Percentiles rank a stretch among this genome's conserved stretches.
Evolutionary conservation across 2,113 vertebrate genomes (phyloP).

Genomic region (Acanthisitta chloris): DNA sequence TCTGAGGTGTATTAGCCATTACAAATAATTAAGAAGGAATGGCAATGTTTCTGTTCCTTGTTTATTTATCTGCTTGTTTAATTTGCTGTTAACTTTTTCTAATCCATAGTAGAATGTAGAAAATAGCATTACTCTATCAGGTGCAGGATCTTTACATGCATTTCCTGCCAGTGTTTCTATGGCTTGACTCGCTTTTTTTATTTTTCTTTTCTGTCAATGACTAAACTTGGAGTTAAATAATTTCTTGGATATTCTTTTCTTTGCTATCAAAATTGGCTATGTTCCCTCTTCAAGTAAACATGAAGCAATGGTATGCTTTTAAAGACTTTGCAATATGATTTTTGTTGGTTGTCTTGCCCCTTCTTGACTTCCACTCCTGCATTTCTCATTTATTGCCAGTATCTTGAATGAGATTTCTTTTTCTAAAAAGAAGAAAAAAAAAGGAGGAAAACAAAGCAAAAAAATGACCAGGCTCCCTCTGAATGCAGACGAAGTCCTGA

Average conservation of each 20-base stretch:
- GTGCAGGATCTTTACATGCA: neutral
- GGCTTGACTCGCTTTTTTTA: neutral
- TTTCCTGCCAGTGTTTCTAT: neutral
- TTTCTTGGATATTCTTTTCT: neutral
- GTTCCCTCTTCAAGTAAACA: neutral
- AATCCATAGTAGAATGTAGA: neutral
- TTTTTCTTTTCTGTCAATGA: neutral
- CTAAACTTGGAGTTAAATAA: neutral
- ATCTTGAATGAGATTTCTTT: constrained; percentile 2
- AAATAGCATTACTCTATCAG: neutral
- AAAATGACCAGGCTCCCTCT: neutral
- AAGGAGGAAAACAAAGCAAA: neutral
- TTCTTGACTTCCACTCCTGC: constrained; percentile 10
- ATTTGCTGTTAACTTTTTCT: neutral
- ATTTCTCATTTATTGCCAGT: constrained; percentile 28
- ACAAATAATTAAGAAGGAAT: neutral
- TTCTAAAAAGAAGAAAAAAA: neutral
- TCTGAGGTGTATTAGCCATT: neutral
- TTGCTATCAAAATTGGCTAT: neutral
- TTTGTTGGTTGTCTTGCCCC: neutral
- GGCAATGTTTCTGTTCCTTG: neutral
- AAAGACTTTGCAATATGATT: neutral
- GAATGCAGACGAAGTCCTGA: neutral
- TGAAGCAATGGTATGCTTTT: neutral
- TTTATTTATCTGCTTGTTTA: neutral